These are phyloP conservation scores for Xenopus laevis DNA, from an alignment of 2,113 vertebrate genomes.

Conservation along the genomic window DNA sequence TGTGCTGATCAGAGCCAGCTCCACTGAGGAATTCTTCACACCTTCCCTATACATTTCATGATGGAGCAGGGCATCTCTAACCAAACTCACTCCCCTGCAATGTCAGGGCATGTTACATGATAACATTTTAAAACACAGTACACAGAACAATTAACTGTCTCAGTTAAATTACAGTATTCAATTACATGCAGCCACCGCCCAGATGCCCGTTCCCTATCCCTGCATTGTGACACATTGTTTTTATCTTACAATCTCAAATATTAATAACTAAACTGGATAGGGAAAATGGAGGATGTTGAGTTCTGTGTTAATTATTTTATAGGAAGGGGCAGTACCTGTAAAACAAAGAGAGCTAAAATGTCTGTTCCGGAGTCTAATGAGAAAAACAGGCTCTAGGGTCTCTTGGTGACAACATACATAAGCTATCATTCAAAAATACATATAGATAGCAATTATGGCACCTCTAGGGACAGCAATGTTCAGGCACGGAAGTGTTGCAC, in stretches of 20 bases:
- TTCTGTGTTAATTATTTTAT: neutral
- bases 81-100: neutral
- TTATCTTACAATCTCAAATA: too few species aligned
- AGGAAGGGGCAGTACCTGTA: neutral
- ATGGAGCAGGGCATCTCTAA: neutral
- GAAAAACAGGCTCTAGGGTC: neutral
- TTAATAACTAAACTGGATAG: too few species aligned
- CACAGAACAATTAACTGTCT: too few species aligned
- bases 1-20: neutral
- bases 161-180: too few species aligned
- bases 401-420: neutral
- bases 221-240: too few species aligned
- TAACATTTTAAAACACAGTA: too few species aligned
- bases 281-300: neutral
- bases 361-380: conserved; percentile 10
- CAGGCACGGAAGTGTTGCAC: neutral
- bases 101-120: neutral
- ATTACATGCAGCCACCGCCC: too few species aligned
- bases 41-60: neutral
- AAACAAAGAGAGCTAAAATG: neutral
- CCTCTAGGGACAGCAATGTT: neutral
- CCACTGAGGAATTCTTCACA: neutral
- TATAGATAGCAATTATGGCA: neutral
- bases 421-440: neutral
- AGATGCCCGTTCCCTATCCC: too few species aligned